Evolutionary conservation across 2,888 invertebrate genomes (phyloP), one percentile per base, ranked within the genome.

Genomic region (Andrena praecox): DNA sequence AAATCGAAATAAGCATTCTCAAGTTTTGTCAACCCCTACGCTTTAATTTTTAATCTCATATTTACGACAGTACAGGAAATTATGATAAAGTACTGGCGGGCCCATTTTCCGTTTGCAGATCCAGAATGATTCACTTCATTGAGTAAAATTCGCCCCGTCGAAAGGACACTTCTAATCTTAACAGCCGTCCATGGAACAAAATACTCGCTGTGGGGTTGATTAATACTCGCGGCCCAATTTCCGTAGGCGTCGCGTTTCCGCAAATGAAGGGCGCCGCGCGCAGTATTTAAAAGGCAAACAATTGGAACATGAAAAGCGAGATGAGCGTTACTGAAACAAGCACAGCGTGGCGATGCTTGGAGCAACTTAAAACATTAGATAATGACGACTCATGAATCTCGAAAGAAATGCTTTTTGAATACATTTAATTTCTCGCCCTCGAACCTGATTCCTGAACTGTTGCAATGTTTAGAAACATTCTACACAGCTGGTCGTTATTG

Each of bases 141-240:
- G 8, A n/a, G 8, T 2, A n/a, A 24, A 56, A 56, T 42, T 42
- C 16, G 42, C 42, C 27, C 6, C 4, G 56, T 0, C 7, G 31
- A 62, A 50, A 16, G 24, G 42, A 12, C 27, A 10, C n/a, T 50
- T 52, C 64, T 29, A n/a, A 50, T 77, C 77, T 80, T 70, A 80
- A 70, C 33, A n/a, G 20, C 10, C n/a, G 42, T n/a, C 27, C 70
- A 29, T 29, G n/a, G 35, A 27, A 63, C 52, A 48, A 59, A 60
- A 24, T 20, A 48, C 63, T 59, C 59, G 64, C 69, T 24, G 29
- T 24, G n/a, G 59, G 56, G 69, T 77, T 79, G 79, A 79, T 77
- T 79, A 79, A 79, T 79, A 69, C 63, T 42, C 77, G 77, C 79
- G 77, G 50, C 64, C 79, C 77, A 80, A 77, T 80, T 80, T 77